Base-by-base conservation (phyloP, 2,113 vertebrate genomes). In the Spilogale gracilis region DNA sequence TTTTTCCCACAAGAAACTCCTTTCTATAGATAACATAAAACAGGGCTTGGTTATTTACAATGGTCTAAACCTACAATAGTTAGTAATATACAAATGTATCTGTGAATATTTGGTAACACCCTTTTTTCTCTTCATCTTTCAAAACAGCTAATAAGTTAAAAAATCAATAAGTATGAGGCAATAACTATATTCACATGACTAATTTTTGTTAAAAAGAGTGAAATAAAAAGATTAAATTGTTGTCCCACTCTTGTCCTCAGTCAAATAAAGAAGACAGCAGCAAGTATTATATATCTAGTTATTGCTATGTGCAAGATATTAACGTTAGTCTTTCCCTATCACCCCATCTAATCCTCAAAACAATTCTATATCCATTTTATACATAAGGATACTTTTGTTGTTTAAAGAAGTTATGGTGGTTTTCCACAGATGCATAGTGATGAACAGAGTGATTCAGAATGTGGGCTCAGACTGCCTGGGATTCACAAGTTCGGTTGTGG, bases 41-140 rank as follows among this genome's bases (percentile, higher is more conserved):
- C 25, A 63, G 76, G n/a, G 9, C 3, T 63, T 8, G 2, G 16
- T 85, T 52, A 21, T 74, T 69, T 60, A 74, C 25, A 50, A 21
- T 82, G 16, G 5, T 88, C 88, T 91, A 76, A 88, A 61, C 56
- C 32, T n/a, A 85, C 87, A 87, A 89, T 74, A 86, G 27, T 89
- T 89, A 58, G 91, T 45, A 82, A 10, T 45, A 43, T 71, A 90
- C 52, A 23, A 14, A 25, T n/a, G 5, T 92, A 30, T 56, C 16
- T 95, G 11, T 88, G n/a, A 69, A 74, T 81, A 91, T 91, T 93
- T 91, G 23, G 48, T 82, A 96, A 45, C 7, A 48, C 3, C 1
- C 17, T 63, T 58, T 82, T 79, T 78, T 54, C 17, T 76, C 1
- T 18, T n/a, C 2, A 9, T 32, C 5, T 86, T 86, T 92, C 45